Base-by-base conservation (phyloP, 2,888 invertebrate genomes). In the Eristalinus aeneus region DNA sequence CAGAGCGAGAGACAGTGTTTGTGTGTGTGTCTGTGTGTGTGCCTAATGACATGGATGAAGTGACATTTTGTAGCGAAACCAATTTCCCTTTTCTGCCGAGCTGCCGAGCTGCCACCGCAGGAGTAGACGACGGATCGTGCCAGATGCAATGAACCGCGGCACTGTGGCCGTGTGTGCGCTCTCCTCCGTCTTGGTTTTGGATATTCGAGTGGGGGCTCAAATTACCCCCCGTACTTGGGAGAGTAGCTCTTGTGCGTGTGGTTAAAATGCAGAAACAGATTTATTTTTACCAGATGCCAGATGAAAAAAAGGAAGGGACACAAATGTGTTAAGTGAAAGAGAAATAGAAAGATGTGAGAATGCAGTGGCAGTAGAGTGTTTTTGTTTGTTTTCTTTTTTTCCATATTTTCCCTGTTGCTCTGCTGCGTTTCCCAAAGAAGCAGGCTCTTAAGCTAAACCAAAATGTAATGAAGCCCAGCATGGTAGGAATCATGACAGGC, bases 201-300 rank as follows among this genome's bases (percentile, higher is more conserved):
- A 83, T 63, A 83, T 53, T 68, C 63, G 72, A 87, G 77, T 86
- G 72, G 77, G 86, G 73, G 73, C 74, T 83, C 75, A 58, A 69
- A 60, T 87, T 87, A 78, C 83, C 78, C 87, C 78, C 78, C 64
- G 60, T 34, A 67, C 56, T 69, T 65, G 69, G 71, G 77, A 81
- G 68, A 81, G 64, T 78, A 61, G 68, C 73, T 75, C 64, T 68
- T 78, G 81, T 80, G 90, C 90, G 90, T 91, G 92, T 90, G 91
- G 91, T 90, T 91, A 89, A 77, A 87, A 88, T 88, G 85, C 78
- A 80, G 84, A 86, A 60, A 83, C 23, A 56, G 56, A 23, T 56
- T 56, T 56, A 83, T 77, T 73, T 64, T 67, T 81, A 39, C 58
- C 73, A 27, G 34, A 67, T n/a, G 36, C 23, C 36, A 16, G 46